Evolutionary conservation across 2,797 vertebrate genomes (phyloP), one percentile per base, ranked within the genome.

Genomic region (Sebastes kiyomatsui): DNA sequence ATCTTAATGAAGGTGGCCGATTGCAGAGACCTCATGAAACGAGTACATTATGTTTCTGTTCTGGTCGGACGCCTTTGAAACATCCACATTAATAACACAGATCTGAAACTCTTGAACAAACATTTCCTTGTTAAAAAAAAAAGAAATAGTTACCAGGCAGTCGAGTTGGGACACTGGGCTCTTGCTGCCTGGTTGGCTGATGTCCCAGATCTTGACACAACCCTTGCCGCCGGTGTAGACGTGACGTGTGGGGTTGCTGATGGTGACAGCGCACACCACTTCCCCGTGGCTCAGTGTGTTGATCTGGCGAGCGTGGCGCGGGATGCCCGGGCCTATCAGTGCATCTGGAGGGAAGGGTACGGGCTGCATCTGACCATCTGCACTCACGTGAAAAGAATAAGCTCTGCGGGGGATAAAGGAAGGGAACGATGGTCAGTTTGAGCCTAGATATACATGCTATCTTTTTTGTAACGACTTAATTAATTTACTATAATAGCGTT

Each of bases 131-230:
- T 28, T 14, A 27, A 64, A 87, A 7, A n/a, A 46, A 16, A 7
- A 16, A 7, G 20, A 61, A 23, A 9, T 71, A 59, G 92, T 96
- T 92, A 99, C 98, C 97, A 99, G 92, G 89, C 98, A 99, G 92
- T 99, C 98, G 20, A 99, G 97, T 87, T 99, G 98, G 54, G 98
- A 99, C 86, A 99, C 97, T 1, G 98, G 98, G 87, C 97, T 99
- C 96, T 99, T 99, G 96, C 97, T 98, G 87, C 98, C 98, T 0
- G 97, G 98, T 89, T 99, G 98, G 94, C 98, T 98, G 95, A 99
- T 99, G 90, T 99, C 98, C 98, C 98, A 99, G 93, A 99, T 98
- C 95, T 99, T 99, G 83, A 99, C 98, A 0, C 98, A 99, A 71
- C 98, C 98, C 89, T 99, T 99, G 90, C 98, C 98, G 0, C 98